phyloP scores from a whole-genome alignment of 2,113 vertebrate species.

The Microcebus murinus region DNA sequence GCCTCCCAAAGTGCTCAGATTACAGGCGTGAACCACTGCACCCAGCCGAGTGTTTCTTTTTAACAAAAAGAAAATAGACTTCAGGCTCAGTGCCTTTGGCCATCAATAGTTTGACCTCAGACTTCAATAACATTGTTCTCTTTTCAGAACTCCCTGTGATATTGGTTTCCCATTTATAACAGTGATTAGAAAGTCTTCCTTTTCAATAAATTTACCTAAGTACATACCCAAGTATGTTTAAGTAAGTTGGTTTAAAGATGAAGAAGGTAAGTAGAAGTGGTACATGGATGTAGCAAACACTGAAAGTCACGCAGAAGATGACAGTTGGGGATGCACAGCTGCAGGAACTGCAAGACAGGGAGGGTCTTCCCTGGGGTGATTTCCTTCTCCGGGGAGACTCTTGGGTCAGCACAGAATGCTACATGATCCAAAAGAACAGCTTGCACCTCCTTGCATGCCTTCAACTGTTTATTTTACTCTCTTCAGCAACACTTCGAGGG shows the following conservation, averaged over 20 bases:
- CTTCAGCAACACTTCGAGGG: neutral
- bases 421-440: neutral
- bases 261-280: neutral
- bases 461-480: neutral
- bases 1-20: too few species aligned
- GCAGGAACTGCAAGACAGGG: neutral
- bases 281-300: neutral
- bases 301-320: neutral
- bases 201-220: neutral
- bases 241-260: neutral
- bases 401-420: neutral
- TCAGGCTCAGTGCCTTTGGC: neutral
- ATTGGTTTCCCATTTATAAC: neutral
- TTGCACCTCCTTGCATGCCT: neutral
- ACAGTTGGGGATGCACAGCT: neutral
- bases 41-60: neutral
- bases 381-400: neutral
- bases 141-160: neutral
- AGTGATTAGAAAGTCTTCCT: neutral
- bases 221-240: neutral
- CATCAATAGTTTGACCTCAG: neutral
- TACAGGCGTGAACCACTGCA: fast-evolving
- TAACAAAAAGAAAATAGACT: neutral
- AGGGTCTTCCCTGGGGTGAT: neutral
- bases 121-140: neutral